phyloP scores from a whole-genome alignment of 2,113 vertebrate genomes.

The Phylloscopus trochilus region DNA sequence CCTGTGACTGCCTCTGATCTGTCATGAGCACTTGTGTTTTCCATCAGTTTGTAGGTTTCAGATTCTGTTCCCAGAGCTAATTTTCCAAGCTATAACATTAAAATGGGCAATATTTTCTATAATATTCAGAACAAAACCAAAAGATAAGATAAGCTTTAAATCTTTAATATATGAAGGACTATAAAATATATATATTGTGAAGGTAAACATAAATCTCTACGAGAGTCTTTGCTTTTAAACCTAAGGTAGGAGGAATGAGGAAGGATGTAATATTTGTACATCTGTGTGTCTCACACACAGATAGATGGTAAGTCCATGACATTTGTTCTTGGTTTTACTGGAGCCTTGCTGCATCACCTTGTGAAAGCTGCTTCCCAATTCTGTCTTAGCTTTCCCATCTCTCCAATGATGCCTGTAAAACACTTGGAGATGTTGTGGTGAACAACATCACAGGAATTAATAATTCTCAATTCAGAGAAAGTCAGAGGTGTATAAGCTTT shows the following conservation, averaged over 20 bases:
- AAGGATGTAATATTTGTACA: not conserved
- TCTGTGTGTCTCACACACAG: not conserved
- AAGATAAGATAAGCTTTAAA: not conserved
- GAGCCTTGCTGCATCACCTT: not conserved
- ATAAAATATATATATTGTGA: not conserved
- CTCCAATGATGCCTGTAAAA: not conserved
- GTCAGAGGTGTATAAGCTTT: not conserved
- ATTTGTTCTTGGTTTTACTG: not conserved
- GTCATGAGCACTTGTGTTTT: not conserved
- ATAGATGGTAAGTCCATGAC: not conserved
- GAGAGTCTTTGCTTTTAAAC: not conserved
- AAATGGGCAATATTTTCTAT: not conserved
- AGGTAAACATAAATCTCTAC: not conserved
- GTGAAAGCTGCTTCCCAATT: not conserved
- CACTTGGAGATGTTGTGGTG: not conserved
- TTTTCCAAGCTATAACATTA: not conserved
- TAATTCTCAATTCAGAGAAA: not conserved
- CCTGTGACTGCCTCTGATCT: not conserved
- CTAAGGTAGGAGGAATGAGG: not conserved
- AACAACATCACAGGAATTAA: not conserved
- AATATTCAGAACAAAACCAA: not conserved
- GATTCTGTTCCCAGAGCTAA: not conserved
- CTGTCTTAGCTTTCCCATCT: not conserved
- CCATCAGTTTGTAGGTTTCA: not conserved
- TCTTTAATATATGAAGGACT: not conserved